Base-by-base conservation (phyloP, 2,888 invertebrate species). In the Apamea crenata region DNA sequence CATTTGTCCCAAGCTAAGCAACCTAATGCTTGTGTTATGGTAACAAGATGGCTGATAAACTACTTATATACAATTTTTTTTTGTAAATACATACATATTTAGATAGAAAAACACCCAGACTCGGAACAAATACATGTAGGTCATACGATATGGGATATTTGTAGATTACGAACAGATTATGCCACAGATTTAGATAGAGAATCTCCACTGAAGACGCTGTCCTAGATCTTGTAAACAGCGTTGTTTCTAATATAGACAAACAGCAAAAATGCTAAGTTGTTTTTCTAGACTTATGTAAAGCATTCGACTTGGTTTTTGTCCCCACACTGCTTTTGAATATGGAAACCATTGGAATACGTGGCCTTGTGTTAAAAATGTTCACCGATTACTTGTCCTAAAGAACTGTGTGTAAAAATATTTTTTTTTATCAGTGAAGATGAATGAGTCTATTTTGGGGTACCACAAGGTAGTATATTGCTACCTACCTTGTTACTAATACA, bases 91-190 rank as follows among this genome's bases (percentile, higher is more conserved):
- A n/a, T n/a, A n/a, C n/a, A n/a, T n/a, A n/a, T n/a, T n/a, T n/a
- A n/a, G n/a, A n/a, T n/a, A n/a, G n/a, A n/a, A n/a, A n/a, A n/a
- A n/a, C n/a, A n/a, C n/a, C n/a, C n/a, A n/a, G n/a, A n/a, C n/a
- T n/a, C n/a, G n/a, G n/a, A n/a, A n/a, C n/a, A n/a, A n/a, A n/a
- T n/a, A n/a, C n/a, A n/a, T n/a, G n/a, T n/a, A n/a, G n/a, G n/a
- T n/a, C n/a, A n/a, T n/a, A n/a, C n/a, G n/a, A n/a, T 63, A 63
- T 61, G 61, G 16, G 61, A 29, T 61, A 61, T 61, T 61, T 61
- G 16, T 16, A 29, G 29, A 29, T 61, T 16, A 29, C 29, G 61
- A 16, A 16, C 61, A 29, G 29, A 29, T n/a, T 61, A 16, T 61
- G 29, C n/a, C 29, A 29, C 47, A 40, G 6, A 40, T 36, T 36